Conservation (phyloP, 2,113 vertebrate species). For the Pongo pygmaeus region DNA sequence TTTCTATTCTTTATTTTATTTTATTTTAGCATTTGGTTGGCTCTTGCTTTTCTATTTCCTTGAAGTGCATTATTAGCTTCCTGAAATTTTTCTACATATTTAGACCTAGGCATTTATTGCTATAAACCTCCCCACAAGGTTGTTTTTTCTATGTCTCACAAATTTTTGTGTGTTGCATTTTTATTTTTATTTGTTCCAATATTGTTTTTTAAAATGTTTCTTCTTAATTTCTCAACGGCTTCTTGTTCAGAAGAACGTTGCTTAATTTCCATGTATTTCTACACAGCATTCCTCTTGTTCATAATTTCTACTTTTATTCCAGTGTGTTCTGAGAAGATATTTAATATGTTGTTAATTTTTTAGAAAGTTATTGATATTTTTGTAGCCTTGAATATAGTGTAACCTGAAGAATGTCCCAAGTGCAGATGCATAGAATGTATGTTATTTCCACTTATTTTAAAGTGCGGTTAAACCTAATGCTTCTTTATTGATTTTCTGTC, state of each 20-base stretch:
- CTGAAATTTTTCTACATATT: not conserved
- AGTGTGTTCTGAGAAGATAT: not conserved
- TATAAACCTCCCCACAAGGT: not conserved
- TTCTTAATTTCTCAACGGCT: not conserved
- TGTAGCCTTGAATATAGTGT: not conserved
- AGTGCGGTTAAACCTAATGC: not conserved
- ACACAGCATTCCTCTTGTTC: not conserved
- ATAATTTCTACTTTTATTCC: not conserved
- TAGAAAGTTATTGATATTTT: not conserved
- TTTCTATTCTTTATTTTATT: not conserved
- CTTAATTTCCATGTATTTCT: not conserved
- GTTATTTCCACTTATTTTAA: not conserved
- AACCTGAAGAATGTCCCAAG: not conserved
- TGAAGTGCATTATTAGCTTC: not conserved
- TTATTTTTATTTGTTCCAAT: not conserved
- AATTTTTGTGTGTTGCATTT: not conserved
- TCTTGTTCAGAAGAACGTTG: not conserved
- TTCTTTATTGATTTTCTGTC: not conserved
- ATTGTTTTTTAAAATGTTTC: too few species aligned
- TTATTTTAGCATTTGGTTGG: not conserved
- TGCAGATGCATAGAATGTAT: not conserved
- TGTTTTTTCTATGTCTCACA: not conserved
- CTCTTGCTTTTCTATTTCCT: not conserved
- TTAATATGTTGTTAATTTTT: not conserved
- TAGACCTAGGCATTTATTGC: not conserved